Evolutionary conservation across 2,888 invertebrate species (phyloP), one percentile per base, ranked within the genome.

Genomic region (Andrena bucephala): DNA sequence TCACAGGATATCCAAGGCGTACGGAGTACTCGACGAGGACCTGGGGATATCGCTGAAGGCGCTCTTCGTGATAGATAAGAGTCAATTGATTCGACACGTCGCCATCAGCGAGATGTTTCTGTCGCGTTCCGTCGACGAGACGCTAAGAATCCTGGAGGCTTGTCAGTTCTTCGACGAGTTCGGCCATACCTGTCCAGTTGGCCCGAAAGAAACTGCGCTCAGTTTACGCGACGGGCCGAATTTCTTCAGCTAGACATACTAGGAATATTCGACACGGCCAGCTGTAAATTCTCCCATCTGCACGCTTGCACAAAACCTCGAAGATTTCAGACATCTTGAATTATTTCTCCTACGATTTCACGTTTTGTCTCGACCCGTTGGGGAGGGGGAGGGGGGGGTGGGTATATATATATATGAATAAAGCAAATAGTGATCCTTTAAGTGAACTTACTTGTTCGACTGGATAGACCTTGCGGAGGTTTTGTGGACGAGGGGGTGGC

Each of bases 21-120:
- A 99, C 93, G 98, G 98, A 71, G 96, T 99, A 2, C 95, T 98
- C 78, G 96, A 98, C 93, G 98, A 98, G 94, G 97, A 97, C 89
- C 96, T 96, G 72, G 99, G 99, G 85, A 95, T 98, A 81, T 97
- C 98, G 29, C 97, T 96, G 96, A 97, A 99, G 87, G 99, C 98
- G 0, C 95, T 99, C 16, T 99, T 98, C 95, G 97, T 99, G 94
- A 98, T 99, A 92, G 99, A 99, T 92, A 96, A 95, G 75, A 95
- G 96, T 77, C 97, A 98, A 93, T 96, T 96, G 90, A 95, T 99
- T 85, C 96, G 99, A 0, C 99, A 99, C 95, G 96, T 99, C 91
- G 99, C 99, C 84, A 95, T 99, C 93, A 99, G 99, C 94, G 99
- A 99, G 94, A 95, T 99, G 92, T 98, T 99, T 0, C 98, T 99